Percentiles rank a stretch among this genome's conserved stretches.
These are phyloP conservation scores for Hirtodrosophila histrioides DNA, from an alignment of 2,888 invertebrate species.

Conservation along the genomic window DNA sequence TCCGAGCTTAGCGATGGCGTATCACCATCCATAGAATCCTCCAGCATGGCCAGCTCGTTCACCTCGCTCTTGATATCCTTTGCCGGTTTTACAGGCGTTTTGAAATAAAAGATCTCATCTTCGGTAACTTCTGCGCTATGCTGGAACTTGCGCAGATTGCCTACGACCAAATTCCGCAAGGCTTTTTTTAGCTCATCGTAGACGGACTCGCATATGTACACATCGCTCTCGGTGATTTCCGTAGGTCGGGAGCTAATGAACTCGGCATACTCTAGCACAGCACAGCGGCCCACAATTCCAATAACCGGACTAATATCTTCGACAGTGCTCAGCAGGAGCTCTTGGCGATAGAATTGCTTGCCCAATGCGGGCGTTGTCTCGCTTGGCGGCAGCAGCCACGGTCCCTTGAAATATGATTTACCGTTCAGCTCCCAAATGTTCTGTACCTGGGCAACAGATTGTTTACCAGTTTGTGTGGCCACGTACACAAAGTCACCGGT, in stretches of 20 bases:
- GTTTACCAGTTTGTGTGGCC: constrained; percentile 94
- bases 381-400: constrained; percentile 94
- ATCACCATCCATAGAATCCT: constrained; percentile 92
- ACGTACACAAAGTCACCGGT: constrained; percentile 98
- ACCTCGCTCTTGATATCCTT: constrained; percentile 79
- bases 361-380: constrained; percentile 93
- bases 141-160: constrained; percentile 90
- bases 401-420: constrained; percentile 96
- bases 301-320: constrained; percentile 96
- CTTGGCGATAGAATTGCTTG: constrained; percentile 95
- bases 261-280: constrained; percentile 95
- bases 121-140: constrained; percentile 94
- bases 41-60: constrained; percentile 86
- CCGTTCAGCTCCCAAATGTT: constrained; percentile 97
- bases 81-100: constrained; percentile 87
- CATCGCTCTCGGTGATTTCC: constrained; percentile 95
- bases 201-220: constrained; percentile 95
- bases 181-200: constrained; percentile 95
- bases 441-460: constrained; percentile 96
- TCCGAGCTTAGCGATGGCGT: constrained; percentile 92
- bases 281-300: constrained; percentile 95
- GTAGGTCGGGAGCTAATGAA: constrained; percentile 96
- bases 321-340: constrained; percentile 94
- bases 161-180: constrained; percentile 88
- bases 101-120: constrained; percentile 95